phyloP scores from a whole-genome alignment of 2,797 vertebrate species.

The Mustela erminea region DNA sequence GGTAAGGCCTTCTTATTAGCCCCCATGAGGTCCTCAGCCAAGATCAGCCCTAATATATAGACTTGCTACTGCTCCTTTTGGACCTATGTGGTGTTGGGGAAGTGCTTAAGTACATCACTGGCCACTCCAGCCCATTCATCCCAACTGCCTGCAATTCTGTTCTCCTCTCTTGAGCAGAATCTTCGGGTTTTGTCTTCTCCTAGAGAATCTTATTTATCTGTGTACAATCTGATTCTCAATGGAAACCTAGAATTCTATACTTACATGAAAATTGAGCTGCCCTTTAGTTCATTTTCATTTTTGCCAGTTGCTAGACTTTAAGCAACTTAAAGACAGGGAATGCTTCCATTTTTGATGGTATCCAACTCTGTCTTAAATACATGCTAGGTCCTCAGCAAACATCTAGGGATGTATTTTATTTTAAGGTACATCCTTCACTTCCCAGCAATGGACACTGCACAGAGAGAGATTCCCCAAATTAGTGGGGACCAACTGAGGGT shows the following conservation, averaged over 20 bases:
- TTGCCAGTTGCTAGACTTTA: background rate
- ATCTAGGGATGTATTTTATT: background rate
- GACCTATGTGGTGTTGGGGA: background rate
- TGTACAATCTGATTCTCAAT: background rate
- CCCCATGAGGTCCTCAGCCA: background rate
- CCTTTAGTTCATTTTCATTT: background rate
- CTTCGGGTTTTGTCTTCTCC: background rate
- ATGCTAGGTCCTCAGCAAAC: background rate
- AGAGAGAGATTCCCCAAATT: background rate
- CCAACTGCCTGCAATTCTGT: background rate
- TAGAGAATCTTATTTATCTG: background rate
- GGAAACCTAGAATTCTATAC: background rate
- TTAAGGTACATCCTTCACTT: background rate
- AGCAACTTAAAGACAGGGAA: background rate
- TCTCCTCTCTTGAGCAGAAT: background rate
- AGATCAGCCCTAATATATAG: background rate
- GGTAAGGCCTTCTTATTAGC: background rate
- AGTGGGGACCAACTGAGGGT: background rate
- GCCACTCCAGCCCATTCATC: rapidly evolving
- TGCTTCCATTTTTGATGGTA: background rate
- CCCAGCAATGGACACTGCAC: background rate
- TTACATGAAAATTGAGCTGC: background rate
- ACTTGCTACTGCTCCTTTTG: background rate
- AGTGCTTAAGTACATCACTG: background rate
- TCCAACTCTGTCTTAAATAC: background rate